A percentile compares a stretch with the other conserved stretches of the same genome.
These are phyloP conservation scores for Coecobrya sp. DNA, from an alignment of 2,888 invertebrate genomes.

Conservation along the genomic window DNA sequence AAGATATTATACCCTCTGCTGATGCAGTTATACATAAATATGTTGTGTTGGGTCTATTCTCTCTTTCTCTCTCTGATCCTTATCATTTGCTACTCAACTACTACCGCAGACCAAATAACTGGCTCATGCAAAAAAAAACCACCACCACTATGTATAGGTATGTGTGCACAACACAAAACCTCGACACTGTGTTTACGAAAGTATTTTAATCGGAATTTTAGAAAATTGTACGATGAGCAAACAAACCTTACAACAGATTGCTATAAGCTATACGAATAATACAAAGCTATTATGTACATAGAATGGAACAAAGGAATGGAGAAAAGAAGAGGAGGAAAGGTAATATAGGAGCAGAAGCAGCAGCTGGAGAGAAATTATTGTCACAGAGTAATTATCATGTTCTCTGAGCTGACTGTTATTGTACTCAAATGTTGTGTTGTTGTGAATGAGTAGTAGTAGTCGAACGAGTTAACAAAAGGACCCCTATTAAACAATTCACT, in stretches of 20 bases:
- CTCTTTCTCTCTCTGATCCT: background rate
- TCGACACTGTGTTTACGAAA: background rate
- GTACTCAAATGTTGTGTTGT: background rate
- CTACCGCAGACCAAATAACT: background rate
- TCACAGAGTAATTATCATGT: conserved; percentile 77
- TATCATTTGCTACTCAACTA: background rate
- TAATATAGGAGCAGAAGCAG: conserved; percentile 36
- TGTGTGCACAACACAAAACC: background rate
- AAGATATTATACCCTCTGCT: background rate
- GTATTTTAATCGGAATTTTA: conserved; percentile 61
- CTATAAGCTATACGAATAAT: background rate
- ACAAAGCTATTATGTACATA: background rate
- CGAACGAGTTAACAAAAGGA: conserved; percentile 59
- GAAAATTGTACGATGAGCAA: conserved; percentile 42
- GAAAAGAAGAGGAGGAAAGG: conserved; percentile 14
- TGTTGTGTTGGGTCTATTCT: background rate
- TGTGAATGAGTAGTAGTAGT: conserved; percentile 67
- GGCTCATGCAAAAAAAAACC: background rate
- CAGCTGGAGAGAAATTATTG: conserved; percentile 79
- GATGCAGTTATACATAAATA: conserved; percentile 28
- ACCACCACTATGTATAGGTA: no score
- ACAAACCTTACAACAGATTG: background rate
- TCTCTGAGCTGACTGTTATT: conserved; percentile 74
- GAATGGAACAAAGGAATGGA: conserved; percentile 3
- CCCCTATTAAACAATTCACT: conserved; percentile 61